Percentiles rank a stretch among this genome's conserved stretches.
These are phyloP conservation scores for Stenichneumon culpator DNA, from an alignment of 2,888 invertebrate genomes.

Conservation along the genomic window DNA sequence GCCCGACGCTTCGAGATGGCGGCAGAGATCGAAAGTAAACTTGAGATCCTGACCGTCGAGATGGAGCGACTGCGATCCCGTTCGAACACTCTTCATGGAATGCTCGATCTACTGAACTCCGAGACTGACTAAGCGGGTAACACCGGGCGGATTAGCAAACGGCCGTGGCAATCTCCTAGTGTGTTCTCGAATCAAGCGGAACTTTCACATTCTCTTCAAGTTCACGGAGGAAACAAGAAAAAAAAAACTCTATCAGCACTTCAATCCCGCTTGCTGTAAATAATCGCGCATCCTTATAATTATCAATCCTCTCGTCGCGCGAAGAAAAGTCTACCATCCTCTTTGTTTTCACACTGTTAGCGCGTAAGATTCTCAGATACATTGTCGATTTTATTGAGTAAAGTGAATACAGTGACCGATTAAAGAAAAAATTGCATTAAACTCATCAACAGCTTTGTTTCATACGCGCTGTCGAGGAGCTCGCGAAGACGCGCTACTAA, in stretches of 20 bases:
- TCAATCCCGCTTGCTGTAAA: slow-evolving; percentile 67
- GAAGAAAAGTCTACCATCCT: slow-evolving; percentile 21
- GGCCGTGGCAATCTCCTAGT: slow-evolving; percentile 5
- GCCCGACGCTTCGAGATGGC: slow-evolving; percentile 68
- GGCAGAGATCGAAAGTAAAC: slow-evolving; percentile 75
- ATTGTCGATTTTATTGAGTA: slow-evolving; percentile 75
- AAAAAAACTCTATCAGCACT: slow-evolving; percentile 27
- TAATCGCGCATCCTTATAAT: slow-evolving; percentile 55
- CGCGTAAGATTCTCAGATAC: slow-evolving; percentile 61
- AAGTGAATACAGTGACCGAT: slow-evolving; percentile 62
- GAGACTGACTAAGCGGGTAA: slow-evolving; percentile 50
- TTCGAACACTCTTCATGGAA: slow-evolving; percentile 78
- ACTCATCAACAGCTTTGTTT: background rate
- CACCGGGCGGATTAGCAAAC: background rate
- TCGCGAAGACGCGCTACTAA: slow-evolving; percentile 8
- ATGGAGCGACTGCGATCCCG: slow-evolving; percentile 79
- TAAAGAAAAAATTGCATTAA: slow-evolving; percentile 23
- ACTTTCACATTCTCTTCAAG: slow-evolving; percentile 9
- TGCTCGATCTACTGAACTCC: slow-evolving; percentile 76
- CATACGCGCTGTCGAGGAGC: background rate
- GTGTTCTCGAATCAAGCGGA: slow-evolving; percentile 25
- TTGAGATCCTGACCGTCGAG: slow-evolving; percentile 78
- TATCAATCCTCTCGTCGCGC: slow-evolving; percentile 41
- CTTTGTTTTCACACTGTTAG: slow-evolving; percentile 46
- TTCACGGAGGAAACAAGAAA: slow-evolving; percentile 13